These are phyloP conservation scores for Lethocerus indicus DNA, from an alignment of 1,140 invertebrate genomes.

Conservation along the genomic window DNA sequence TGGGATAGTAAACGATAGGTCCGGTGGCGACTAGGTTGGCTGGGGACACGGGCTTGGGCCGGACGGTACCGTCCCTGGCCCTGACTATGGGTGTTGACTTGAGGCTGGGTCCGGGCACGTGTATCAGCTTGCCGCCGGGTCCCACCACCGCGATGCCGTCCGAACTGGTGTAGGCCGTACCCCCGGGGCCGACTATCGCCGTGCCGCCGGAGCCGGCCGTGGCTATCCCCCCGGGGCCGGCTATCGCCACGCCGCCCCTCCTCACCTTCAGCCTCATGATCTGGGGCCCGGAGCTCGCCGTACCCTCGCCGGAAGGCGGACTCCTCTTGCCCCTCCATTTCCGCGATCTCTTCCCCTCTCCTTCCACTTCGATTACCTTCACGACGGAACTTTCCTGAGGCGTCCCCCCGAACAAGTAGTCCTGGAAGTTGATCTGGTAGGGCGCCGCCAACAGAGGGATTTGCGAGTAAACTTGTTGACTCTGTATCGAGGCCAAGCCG, in stretches of 20 bases:
- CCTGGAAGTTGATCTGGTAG: no score
- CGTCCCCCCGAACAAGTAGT: no score
- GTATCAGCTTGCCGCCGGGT: conserved; percentile 41
- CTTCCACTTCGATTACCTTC: no score
- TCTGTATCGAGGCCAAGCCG: no score
- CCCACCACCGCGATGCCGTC: conserved; percentile 48
- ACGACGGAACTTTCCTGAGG: no score
- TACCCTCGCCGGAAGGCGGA: neutral
- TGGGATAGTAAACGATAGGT: conserved; percentile 46
- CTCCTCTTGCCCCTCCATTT: no score
- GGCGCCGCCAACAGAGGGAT: no score
- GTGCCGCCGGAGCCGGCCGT: conserved; percentile 52
- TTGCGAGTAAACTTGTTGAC: no score
- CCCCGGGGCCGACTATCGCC: conserved; percentile 52
- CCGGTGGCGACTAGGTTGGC: conserved; percentile 47
- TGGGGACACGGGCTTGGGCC: conserved; percentile 24
- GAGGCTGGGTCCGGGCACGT: conserved; percentile 24
- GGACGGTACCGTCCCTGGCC: neutral
- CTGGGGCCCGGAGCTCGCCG: conserved; percentile 32
- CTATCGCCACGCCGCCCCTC: conserved; percentile 52
- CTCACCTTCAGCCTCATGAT: conserved; percentile 44
- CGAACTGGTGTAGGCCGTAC: conserved; percentile 47
- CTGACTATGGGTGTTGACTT: no score
- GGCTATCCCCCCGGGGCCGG: conserved; percentile 51
- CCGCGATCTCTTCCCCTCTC: no score